phyloP scores from a whole-genome alignment of 2,888 invertebrate species.

The Drosophila mercatorum region DNA sequence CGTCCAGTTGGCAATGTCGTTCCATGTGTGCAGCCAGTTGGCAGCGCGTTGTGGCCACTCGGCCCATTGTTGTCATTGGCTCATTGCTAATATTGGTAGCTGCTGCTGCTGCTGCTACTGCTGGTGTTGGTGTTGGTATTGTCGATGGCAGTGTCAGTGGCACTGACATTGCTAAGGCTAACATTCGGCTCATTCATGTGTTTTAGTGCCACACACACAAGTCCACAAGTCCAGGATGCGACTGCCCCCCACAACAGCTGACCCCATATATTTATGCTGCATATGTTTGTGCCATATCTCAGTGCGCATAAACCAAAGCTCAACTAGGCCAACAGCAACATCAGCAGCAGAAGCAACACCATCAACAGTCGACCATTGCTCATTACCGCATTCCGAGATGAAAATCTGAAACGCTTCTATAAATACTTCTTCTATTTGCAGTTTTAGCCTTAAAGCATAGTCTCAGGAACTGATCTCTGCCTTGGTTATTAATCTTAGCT shows the following conservation, averaged over 20 bases:
- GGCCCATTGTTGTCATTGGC: conserved; percentile 73
- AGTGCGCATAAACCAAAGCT: conserved; percentile 73
- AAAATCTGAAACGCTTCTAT: not conserved
- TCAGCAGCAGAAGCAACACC: conserved; percentile 12
- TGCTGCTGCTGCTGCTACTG: conserved; percentile 28
- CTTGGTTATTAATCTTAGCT: not conserved
- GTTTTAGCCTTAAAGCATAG: not conserved
- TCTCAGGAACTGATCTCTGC: no score
- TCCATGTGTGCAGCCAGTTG: conserved; percentile 54
- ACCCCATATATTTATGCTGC: conserved; percentile 71
- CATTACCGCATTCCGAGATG: conserved; percentile 52
- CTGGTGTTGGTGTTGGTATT: conserved; percentile 24
- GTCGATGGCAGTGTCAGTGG: conserved; percentile 64
- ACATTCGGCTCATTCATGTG: conserved; percentile 72
- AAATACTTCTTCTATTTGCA: not conserved
- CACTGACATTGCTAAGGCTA: conserved; percentile 59
- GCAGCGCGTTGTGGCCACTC: conserved; percentile 58
- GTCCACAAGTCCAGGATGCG: conserved; percentile 63
- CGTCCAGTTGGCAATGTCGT: conserved; percentile 44
- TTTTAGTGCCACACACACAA: conserved; percentile 64
- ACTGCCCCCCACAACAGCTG: conserved; percentile 30
- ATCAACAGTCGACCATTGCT: conserved; percentile 39
- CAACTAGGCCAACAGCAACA: conserved; percentile 59
- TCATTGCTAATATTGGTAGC: conserved; percentile 77
- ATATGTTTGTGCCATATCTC: conserved; percentile 76